Percentiles rank a stretch among this genome's conserved stretches.
Evolutionary conservation across 2,113 vertebrate species (phyloP).

Genomic region (Nematolebias whitei): DNA sequence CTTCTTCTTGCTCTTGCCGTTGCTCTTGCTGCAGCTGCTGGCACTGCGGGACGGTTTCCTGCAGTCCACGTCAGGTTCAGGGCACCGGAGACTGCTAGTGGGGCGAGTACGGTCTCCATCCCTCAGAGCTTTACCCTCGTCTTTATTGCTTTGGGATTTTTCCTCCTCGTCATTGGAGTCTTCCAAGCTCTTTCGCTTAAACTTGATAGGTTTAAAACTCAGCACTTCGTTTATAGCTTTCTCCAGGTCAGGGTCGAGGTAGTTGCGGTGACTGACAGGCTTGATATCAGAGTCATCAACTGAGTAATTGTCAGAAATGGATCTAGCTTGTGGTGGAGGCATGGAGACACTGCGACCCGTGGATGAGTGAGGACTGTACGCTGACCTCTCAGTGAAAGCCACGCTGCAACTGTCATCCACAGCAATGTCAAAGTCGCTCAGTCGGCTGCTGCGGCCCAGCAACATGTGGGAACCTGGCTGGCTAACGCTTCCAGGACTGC

Average conservation of each 20-base stretch:
- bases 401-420: conserved; percentile 78
- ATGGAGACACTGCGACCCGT: conserved; percentile 89
- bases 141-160: conserved; percentile 58
- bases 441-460: conserved; percentile 79
- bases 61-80: conserved; percentile 86
- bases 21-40: conserved; percentile 68
- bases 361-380: conserved; percentile 80
- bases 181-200: conserved; percentile 84
- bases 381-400: conserved; percentile 79
- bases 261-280: conserved; percentile 83
- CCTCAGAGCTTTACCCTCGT: conserved; percentile 68
- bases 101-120: conserved; percentile 44
- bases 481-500: conserved; percentile 77
- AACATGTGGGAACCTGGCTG: conserved; percentile 84
- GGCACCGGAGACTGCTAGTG: conserved; percentile 81
- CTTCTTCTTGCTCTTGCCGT: conserved; percentile 70
- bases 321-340: conserved; percentile 85
- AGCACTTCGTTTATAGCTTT: conserved; percentile 94
- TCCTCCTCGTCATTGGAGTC: conserved; percentile 76
- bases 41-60: conserved; percentile 66
- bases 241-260: conserved; percentile 93
- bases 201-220: conserved; percentile 87
- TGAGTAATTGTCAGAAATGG: conserved; percentile 36
- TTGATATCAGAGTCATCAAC: conserved; percentile 65
- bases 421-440: conserved; percentile 84